phyloP scores from a whole-genome alignment of 2,113 vertebrate genomes.

The Spea bombifrons region DNA sequence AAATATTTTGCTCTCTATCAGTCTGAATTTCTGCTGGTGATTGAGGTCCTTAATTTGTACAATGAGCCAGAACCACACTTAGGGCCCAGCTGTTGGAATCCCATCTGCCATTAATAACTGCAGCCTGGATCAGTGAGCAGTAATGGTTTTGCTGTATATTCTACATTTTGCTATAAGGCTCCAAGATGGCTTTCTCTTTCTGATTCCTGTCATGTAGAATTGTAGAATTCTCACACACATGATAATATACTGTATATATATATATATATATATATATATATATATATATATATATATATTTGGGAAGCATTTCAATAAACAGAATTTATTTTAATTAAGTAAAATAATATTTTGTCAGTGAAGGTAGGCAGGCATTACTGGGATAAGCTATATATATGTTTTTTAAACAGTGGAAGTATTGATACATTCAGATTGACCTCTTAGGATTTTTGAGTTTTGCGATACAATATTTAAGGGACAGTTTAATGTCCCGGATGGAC shows the following conservation, averaged over 20 bases:
- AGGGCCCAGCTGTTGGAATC: constrained; percentile 9
- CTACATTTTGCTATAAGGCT: not conserved
- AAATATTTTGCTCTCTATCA: not conserved
- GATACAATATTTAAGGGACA: no score
- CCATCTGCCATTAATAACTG: not conserved
- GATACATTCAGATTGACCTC: no score
- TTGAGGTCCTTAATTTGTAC: not conserved
- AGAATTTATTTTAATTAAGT: no score
- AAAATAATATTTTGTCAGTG: no score
- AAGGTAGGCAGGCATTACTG: no score
- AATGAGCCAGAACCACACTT: constrained; percentile 13
- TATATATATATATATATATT: not conserved
- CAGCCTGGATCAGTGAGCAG: constrained; percentile 6
- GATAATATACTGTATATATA: not conserved
- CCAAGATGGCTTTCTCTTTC: constrained; percentile 15
- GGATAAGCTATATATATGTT: no score
- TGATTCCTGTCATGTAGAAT: not conserved
- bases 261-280: no score
- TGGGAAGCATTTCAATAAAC: no score
- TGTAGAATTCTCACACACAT: not conserved
- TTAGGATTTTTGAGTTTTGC: no score
- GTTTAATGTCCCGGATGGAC: no score
- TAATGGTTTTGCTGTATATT: constrained; percentile 7
- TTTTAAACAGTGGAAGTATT: no score
- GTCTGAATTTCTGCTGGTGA: constrained; percentile 14